Evolutionary conservation across 1,140 invertebrate species (phyloP).

Genomic region (Drosophila micromelanica): DNA sequence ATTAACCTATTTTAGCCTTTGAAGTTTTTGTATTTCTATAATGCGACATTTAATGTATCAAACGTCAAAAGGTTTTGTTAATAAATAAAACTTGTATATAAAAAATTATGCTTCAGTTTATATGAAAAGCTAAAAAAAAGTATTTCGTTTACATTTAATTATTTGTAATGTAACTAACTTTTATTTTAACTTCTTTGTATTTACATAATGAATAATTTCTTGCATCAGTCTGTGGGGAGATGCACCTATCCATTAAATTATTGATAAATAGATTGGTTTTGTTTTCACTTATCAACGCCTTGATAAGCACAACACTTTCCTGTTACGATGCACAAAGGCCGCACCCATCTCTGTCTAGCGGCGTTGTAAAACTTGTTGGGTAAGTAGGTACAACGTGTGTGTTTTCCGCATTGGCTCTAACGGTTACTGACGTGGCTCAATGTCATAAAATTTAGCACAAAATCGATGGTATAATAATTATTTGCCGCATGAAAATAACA

Average conservation of each 20-base stretch:
- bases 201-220: not conserved
- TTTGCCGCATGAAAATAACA: not conserved
- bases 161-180: too few relatives aligned
- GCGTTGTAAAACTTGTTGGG: constrained; percentile 37
- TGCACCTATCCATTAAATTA: constrained; percentile 1
- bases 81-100: not conserved
- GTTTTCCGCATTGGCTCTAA: constrained; percentile 28
- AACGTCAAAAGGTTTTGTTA: not conserved
- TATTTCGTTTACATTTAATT: constrained; percentile 1
- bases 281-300: constrained; percentile 39
- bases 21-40: too few relatives aligned
- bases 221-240: constrained; percentile 16
- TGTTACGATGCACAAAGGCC: constrained; percentile 3
- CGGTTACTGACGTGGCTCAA: constrained; percentile 26
- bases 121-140: not conserved
- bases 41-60: not conserved
- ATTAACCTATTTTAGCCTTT: too few relatives aligned
- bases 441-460: constrained; percentile 32
- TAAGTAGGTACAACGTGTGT: constrained; percentile 5
- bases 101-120: not conserved
- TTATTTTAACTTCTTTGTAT: too few relatives aligned
- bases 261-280: constrained; percentile 14
- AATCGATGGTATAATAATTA: constrained; percentile 30
- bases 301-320: constrained; percentile 44
- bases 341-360: not conserved